Base-by-base conservation (phyloP, 1,140 invertebrate genomes). In the Batillaria attramentaria region DNA sequence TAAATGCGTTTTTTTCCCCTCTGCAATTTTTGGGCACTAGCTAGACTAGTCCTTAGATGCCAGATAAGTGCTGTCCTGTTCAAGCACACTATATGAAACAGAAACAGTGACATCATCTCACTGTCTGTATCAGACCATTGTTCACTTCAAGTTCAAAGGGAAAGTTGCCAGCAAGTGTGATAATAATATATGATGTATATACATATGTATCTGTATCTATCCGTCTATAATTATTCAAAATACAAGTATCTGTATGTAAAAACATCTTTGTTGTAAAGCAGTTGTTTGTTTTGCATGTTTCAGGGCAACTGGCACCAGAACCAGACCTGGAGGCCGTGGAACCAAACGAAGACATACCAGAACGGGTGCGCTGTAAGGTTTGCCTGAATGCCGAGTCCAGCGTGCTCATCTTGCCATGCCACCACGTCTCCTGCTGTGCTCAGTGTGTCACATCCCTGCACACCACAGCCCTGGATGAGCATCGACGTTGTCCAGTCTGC, bases 401-500 rank as follows among this genome's bases (percentile, higher is more conserved):
- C 3, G 24, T 31, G 8, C n/a, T 62, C 1, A 28, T 62, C 57
- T 28, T 62, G 57, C 57, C 57, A 13, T 62, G 57, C 57, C n/a
- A 31, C 24, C 57, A 62, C 8, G 24, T 62, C 57, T 28, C n/a
- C 57, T 28, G n/a, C 57, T 62, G 57, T 31, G 33, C 24, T 16
- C n/a, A 62, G 57, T 62, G 57, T 62, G 57, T 31, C 57, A 2
- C 3, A 10, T 3, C 57, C 8, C 24, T 62, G 24, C 33, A 62
- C 57, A 28, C 57, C 24, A 62, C 1, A n/a, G 0, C 2, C 5
- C 57, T 28, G 57, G n/a, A n/a, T n/a, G n/a, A n/a, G n/a, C n/a
- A n/a, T n/a, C n/a, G n/a, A n/a, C 57, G n/a, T n/a, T 62, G 57
- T 24, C 57, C 57, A 62, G 57, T 62, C n/a, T 62, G 57, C 6